Conservation (phyloP, 2,888 invertebrate species). For the Sarcophaga caerulescens region DNA sequence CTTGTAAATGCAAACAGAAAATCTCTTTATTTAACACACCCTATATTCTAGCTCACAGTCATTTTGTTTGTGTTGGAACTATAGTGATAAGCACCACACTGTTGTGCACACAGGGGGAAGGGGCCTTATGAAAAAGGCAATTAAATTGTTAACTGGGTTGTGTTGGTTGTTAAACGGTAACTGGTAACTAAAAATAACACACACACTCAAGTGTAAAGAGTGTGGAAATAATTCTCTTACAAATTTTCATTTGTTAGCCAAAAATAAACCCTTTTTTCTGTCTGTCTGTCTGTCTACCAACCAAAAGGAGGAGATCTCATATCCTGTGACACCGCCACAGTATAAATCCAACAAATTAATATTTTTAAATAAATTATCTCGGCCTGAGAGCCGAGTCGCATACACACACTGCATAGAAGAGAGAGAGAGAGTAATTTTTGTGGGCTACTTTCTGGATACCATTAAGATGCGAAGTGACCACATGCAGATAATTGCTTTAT, state of each 20-base stretch:
- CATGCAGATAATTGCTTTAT: conserved; percentile 81
- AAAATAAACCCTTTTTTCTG: background rate
- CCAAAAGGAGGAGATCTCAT: no score
- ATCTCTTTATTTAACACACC: no score
- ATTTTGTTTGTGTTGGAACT: conserved; percentile 7
- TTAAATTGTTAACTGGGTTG: conserved; percentile 68
- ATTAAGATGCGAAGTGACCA: conserved; percentile 73
- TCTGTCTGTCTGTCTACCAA: background rate
- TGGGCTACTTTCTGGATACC: conserved; percentile 17
- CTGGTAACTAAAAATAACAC: conserved; percentile 18
- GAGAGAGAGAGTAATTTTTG: background rate
- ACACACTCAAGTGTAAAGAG: background rate
- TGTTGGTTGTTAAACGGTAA: conserved; percentile 41
- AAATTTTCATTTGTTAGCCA: conserved; percentile 36
- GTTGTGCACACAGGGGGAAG: no score
- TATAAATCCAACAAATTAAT: conserved; percentile 25
- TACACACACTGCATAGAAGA: background rate
- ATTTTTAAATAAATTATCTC: conserved; percentile 41
- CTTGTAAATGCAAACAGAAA: no score
- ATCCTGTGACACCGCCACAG: background rate
- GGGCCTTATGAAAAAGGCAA: conserved; percentile 53
- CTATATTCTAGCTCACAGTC: no score
- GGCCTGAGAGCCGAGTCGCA: background rate
- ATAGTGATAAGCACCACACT: no score
- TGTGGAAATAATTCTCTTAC: background rate